A percentile compares a stretch with the other conserved stretches of the same genome.
phyloP scores from a whole-genome alignment of 2,797 vertebrate genomes.

The Chelon auratus region DNA sequence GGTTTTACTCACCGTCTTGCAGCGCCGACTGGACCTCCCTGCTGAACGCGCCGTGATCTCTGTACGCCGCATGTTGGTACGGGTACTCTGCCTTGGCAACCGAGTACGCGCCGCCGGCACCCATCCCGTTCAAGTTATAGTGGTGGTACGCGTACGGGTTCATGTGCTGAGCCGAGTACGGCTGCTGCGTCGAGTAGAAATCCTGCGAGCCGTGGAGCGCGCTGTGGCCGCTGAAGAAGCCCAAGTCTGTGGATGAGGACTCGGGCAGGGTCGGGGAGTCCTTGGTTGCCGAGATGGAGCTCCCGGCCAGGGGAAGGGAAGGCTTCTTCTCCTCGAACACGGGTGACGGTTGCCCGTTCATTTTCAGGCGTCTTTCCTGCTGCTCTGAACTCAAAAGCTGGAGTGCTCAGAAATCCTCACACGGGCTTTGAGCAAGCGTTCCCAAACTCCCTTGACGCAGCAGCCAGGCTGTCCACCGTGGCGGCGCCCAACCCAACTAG shows the following conservation, averaged over 20 bases:
- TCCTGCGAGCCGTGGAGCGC: slow-evolving; percentile 82
- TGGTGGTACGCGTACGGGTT: slow-evolving; percentile 88
- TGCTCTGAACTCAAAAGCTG: not conserved
- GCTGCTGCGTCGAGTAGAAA: slow-evolving; percentile 86
- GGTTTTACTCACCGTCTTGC: slow-evolving; percentile 86
- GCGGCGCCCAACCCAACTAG: slow-evolving; percentile 88
- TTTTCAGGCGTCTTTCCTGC: slow-evolving; percentile 14
- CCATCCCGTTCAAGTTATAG: slow-evolving; percentile 89
- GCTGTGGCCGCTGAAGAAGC: slow-evolving; percentile 89
- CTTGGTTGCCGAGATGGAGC: slow-evolving; percentile 81
- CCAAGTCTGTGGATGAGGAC: slow-evolving; percentile 89
- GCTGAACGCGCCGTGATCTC: slow-evolving; percentile 88
- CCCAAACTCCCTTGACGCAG: slow-evolving; percentile 69
- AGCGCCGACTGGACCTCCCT: slow-evolving; percentile 86
- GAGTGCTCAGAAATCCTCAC: slow-evolving; percentile 23
- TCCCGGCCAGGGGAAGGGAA: slow-evolving; percentile 84
- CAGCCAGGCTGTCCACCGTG: slow-evolving; percentile 77
- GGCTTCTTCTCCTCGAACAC: slow-evolving; percentile 91
- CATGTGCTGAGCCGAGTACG: slow-evolving; percentile 84
- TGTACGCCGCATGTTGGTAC: slow-evolving; percentile 85
- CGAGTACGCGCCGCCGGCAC: slow-evolving; percentile 83
- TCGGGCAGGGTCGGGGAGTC: slow-evolving; percentile 90
- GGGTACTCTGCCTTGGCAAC: slow-evolving; percentile 89
- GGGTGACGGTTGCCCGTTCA: slow-evolving; percentile 73
- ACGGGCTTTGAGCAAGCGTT: slow-evolving; percentile 59